Base-by-base conservation (phyloP, 2,113 vertebrate species). In the Casuarius casuarius region DNA sequence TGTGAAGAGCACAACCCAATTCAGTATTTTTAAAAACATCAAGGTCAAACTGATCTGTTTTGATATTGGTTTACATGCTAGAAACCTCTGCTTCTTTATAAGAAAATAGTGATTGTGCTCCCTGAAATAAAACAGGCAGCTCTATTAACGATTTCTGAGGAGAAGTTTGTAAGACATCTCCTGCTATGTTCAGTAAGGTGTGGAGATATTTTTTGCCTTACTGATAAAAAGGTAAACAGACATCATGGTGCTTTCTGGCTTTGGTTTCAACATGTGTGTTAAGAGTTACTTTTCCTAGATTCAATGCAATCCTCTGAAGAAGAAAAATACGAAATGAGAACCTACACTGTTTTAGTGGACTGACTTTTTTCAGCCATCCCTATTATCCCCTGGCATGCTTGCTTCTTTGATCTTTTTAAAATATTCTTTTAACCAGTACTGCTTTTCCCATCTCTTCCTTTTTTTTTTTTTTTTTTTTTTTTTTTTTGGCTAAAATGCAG, bases 371-470 rank as follows among this genome's bases (percentile, higher is more conserved):
- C 16, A 63, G 3, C 6, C 13, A 21, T 26, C 21, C 2, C 13
- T 54, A 8, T 35, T 76, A 81, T 44, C 8, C 1, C 31, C 9
- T 38, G 4, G 6, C 72, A 90, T 21, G 40, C 0, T 56, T 72
- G 9, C 33, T 71, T 65, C 10, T 76, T 67, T 23, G 0, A 40
- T 31, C 62, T 0, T 3, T 59, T 72, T 42, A 28, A 51, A 58
- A 5, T 31, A 3, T 44, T 20, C 1, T 62, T 52, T 62, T n/a
- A 77, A 35, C 33, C 31, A 29, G n/a, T 77, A 35, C 8, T 29
- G 26, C 25, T 61, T 52, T 21, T 0, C 9, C 5, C 3, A 1
- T 0, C 1, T 1, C 11, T 52, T 21, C 10, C 8, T 38, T 38
- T 38, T 52, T 25, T 52, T 26, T 52, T 38, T 38, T 38, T 38